These are phyloP conservation scores for Dryomyza anilis DNA, from an alignment of 2,888 invertebrate genomes.

Conservation along the genomic window DNA sequence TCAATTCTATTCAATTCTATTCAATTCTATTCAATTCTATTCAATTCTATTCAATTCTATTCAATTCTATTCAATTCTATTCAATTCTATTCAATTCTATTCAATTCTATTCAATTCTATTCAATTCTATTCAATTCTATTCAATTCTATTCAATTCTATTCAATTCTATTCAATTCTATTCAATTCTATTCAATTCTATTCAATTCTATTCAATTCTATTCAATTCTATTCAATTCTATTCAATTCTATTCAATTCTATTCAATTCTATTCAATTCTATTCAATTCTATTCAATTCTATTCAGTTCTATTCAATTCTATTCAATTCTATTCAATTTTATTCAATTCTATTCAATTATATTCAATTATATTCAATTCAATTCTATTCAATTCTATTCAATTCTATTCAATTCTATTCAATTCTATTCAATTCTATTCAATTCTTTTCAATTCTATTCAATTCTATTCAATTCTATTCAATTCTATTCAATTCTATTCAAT, in stretches of 20 bases:
- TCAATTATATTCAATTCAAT: too few species aligned
- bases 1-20: not conserved
- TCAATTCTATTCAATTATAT: too few species aligned
- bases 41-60: too few species aligned
- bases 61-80: too few species aligned
- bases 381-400: slow-evolving; percentile 14
- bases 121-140: slow-evolving; percentile 23
- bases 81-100: slow-evolving; percentile 23
- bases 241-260: slow-evolving; percentile 26
- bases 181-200: slow-evolving; percentile 24
- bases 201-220: slow-evolving; percentile 25
- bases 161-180: slow-evolving; percentile 21
- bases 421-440: slow-evolving; percentile 25
- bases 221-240: slow-evolving; percentile 23
- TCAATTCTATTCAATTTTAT: slow-evolving; percentile 26
- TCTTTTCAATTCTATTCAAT: slow-evolving; percentile 26
- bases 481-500: slow-evolving; percentile 19
- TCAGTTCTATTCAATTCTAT: slow-evolving; percentile 22
- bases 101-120: slow-evolving; percentile 23
- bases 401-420: slow-evolving; percentile 24
- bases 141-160: slow-evolving; percentile 24
- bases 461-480: slow-evolving; percentile 1
- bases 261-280: slow-evolving; percentile 26
- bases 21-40: not conserved
- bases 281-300: slow-evolving; percentile 26